phyloP scores from a whole-genome alignment of 2,888 invertebrate species.

The Cepaea hortensis region DNA sequence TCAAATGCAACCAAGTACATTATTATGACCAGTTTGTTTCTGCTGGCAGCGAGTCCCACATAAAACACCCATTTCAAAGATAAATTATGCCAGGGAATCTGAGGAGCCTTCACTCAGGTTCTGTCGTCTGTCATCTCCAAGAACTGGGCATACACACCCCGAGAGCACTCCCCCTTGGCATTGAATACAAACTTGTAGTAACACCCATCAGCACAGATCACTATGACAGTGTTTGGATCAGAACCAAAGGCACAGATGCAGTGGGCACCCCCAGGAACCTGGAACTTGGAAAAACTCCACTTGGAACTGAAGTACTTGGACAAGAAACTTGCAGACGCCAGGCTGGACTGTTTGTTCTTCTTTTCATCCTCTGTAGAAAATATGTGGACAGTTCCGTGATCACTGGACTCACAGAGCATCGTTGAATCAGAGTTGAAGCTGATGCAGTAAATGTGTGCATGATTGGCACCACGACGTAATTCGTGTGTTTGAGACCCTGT shows the following conservation, averaged over 20 bases:
- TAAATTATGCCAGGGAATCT: not conserved
- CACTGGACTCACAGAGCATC: constrained; percentile 95
- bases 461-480: constrained; percentile 93
- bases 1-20: not conserved
- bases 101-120: constrained; percentile 54
- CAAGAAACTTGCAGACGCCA: constrained; percentile 89
- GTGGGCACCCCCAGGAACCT: constrained; percentile 93
- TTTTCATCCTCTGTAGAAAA: constrained; percentile 92
- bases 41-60: not conserved
- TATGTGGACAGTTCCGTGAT: constrained; percentile 97
- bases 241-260: constrained; percentile 97
- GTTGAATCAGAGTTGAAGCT: constrained; percentile 97
- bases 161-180: constrained; percentile 93
- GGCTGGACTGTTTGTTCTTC: constrained; percentile 88
- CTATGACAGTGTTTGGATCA: constrained; percentile 95
- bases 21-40: not conserved
- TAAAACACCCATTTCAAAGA: not conserved
- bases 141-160: constrained; percentile 95
- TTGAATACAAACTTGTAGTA: constrained; percentile 98
- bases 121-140: constrained; percentile 83
- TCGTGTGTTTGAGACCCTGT: constrained; percentile 92
- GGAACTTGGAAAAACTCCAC: constrained; percentile 98
- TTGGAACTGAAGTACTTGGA: constrained; percentile 98
- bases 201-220: constrained; percentile 96
- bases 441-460: constrained; percentile 89